Base-by-base conservation (phyloP, 1,140 invertebrate genomes). In the Pomacea maculata region DNA sequence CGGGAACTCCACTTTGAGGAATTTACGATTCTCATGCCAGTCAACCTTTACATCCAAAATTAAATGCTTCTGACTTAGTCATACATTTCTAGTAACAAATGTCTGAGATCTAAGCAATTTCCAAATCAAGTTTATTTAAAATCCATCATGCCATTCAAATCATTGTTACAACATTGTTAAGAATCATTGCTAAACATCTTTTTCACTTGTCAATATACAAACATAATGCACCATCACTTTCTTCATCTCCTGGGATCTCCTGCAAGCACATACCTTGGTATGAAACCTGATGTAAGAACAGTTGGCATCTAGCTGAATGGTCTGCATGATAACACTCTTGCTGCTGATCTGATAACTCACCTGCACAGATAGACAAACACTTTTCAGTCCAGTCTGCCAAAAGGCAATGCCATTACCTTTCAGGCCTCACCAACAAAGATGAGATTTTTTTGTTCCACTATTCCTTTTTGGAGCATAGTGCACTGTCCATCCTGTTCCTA, bases 1-100 rank as follows among this genome's bases (percentile, higher is more conserved):
- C 25, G 92, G 92, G 83, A 93, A 93, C 84, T 93, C 92, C 9
- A 92, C 92, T 83, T 93, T 94, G 17, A 94, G 85, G 79, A 93
- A 92, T 84, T 93, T 93, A 65, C 91, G 90, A 75, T 87, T 92
- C 85, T 93, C 93, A 82, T 91, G 86, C 93, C 93, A 94, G 25
- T 90, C 80, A 10, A 93, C 91, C 84, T 91, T 77, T 5, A 85
- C 64, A 57, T 75, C 52, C 17, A 29, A 45, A 75, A 82, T 10
- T 77, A 79, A 65, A 75, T 12, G 25, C 6, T 29, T n/a, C n/a
- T 19, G 63, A 54, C 25, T 25, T 54, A 25, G 67, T 17, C 67
- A 57, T 57, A 57, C 25, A 25, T 25, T 25, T 25, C 25, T 25
- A 25, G 0, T 45, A 45, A 45, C 34, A 45, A 45, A 45, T 45